These are phyloP conservation scores for Neogale vison DNA, from an alignment of 2,113 vertebrate species.

Conservation along the genomic window DNA sequence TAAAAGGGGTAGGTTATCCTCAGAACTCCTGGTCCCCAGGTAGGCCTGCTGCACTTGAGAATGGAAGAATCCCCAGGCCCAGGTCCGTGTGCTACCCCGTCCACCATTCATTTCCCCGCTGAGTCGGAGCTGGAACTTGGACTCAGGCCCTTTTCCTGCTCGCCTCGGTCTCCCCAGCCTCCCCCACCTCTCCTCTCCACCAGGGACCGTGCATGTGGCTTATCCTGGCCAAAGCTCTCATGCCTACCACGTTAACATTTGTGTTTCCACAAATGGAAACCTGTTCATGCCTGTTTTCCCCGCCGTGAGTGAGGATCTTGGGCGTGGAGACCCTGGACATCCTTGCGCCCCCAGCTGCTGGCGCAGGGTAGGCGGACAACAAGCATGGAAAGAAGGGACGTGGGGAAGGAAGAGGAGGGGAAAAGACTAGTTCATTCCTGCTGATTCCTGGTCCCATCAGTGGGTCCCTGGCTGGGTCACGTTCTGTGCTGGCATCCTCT, in stretches of 20 bases:
- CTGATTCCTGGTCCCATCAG: background rate
- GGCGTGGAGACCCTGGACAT: background rate
- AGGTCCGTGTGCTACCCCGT: background rate
- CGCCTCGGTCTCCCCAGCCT: background rate
- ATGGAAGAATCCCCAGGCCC: background rate
- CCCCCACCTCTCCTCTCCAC: background rate
- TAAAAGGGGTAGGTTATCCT: background rate
- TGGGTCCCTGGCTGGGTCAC: background rate
- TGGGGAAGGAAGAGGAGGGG: no score
- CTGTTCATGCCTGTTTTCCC: no score
- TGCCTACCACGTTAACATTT: rapidly evolving
- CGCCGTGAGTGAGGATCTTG: background rate
- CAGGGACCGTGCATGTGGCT: background rate
- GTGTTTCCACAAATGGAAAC: no score
- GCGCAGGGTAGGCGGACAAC: background rate
- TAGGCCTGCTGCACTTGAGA: background rate
- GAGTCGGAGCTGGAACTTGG: background rate
- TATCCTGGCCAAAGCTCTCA: background rate
- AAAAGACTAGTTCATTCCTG: no score
- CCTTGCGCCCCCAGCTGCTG: background rate
- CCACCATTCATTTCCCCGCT: background rate
- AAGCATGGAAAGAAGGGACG: background rate
- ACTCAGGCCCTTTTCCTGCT: background rate
- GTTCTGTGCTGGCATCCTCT: background rate
- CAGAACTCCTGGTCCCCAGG: background rate